Conservation (phyloP, 2,113 vertebrate species). For the Promerops cafer region DNA sequence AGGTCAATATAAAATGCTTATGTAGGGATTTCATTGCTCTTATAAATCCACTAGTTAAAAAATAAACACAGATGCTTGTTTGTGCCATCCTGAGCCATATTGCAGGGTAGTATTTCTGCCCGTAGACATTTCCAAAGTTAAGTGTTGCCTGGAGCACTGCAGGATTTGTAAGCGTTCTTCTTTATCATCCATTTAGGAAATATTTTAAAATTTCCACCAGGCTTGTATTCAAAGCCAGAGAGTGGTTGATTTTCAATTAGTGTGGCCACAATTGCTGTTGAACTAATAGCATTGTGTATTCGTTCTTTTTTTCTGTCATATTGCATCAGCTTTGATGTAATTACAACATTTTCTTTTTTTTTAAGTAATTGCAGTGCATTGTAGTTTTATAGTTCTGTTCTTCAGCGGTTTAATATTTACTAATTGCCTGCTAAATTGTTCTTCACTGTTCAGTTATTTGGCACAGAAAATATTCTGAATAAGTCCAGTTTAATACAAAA, state of each 20-base stretch:
- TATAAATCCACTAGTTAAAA: constrained; percentile 57
- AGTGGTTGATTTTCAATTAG: neutral
- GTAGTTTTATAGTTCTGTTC: neutral
- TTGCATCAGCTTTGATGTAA: constrained; percentile 1
- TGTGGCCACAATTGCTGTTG: neutral
- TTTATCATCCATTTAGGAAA: neutral
- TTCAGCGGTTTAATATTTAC: neutral
- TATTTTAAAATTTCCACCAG: constrained; percentile 8
- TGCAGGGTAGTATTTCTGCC: constrained; percentile 18
- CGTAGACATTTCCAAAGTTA: neutral
- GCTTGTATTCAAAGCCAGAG: neutral
- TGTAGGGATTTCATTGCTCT: constrained; percentile 47
- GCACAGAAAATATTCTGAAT: neutral
- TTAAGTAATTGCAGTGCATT: neutral
- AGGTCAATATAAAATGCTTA: constrained; percentile 63
- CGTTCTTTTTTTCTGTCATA: neutral
- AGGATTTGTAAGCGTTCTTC: neutral
- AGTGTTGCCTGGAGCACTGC: neutral
- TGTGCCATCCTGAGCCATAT: constrained; percentile 36
- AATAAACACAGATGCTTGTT: constrained; percentile 59
- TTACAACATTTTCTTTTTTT: neutral
- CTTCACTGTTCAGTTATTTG: neutral
- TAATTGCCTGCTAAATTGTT: constrained; percentile 6
- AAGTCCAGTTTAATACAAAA: neutral
- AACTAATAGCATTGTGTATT: neutral